phyloP scores from a whole-genome alignment of 64 coral and sea anemone species.

The Acropora tenuis region DNA sequence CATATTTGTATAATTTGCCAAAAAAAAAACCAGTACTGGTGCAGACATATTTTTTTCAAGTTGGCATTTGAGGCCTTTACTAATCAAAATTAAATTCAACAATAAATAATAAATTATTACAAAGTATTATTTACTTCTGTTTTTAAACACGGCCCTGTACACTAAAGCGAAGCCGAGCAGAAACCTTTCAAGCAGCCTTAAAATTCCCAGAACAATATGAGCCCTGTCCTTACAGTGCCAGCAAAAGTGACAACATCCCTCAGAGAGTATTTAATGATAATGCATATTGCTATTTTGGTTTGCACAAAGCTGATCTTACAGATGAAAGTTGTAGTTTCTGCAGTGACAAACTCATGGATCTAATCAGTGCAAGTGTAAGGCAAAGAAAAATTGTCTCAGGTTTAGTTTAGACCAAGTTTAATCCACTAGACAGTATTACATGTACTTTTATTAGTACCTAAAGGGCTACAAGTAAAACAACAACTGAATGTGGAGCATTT shows the following conservation, averaged over 20 bases:
- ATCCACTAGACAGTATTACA: no score
- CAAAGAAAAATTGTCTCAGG: no score
- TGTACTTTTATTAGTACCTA: no score
- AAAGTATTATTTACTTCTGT: background rate
- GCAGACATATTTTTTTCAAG: background rate
- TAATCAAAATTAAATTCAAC: background rate
- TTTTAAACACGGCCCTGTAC: background rate
- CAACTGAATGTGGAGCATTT: no score
- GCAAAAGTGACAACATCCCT: conserved; percentile 50
- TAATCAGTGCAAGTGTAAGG: no score
- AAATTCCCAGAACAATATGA: conserved; percentile 24
- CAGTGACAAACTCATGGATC: no score
- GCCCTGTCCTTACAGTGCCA: conserved; percentile 40
- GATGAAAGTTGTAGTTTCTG: no score
- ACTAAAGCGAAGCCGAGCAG: conserved; percentile 31
- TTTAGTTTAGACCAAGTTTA: no score
- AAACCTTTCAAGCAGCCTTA: conserved; percentile 35
- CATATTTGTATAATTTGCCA: background rate
- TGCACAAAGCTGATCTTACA: no score
- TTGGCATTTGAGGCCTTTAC: background rate
- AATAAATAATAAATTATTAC: background rate
- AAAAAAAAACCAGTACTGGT: background rate
- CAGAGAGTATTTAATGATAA: background rate
- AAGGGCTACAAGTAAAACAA: no score
- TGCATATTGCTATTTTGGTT: no score